These are phyloP conservation scores for Brachyptera risi DNA, from an alignment of 2,888 invertebrate species.

Conservation along the genomic window DNA sequence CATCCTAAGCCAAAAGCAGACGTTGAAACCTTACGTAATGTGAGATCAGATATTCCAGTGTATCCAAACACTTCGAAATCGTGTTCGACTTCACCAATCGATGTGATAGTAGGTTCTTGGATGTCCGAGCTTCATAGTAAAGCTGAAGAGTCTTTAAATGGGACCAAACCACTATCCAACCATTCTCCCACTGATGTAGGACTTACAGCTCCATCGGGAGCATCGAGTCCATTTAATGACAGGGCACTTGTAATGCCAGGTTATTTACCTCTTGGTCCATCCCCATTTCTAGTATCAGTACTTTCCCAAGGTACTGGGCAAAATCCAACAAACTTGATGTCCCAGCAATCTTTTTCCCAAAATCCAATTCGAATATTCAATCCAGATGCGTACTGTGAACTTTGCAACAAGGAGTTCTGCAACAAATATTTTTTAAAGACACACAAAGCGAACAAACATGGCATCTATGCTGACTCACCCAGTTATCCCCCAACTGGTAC, in stretches of 20 bases:
- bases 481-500: conserved; percentile 30
- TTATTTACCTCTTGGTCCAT: conserved; percentile 23
- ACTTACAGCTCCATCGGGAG: not conserved
- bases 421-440: conserved; percentile 98
- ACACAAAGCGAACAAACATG: conserved; percentile 96
- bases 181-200: not conserved
- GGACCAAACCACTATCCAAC: conserved; percentile 36
- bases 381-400: conserved; percentile 94
- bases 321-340: not conserved
- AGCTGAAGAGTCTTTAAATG: conserved; percentile 36
- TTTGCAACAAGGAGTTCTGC: conserved; percentile 98
- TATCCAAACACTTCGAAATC: conserved; percentile 26
- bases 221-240: conserved; percentile 19
- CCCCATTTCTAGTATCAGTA: conserved; percentile 25
- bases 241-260: conserved; percentile 24
- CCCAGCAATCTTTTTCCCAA: conserved; percentile 3
- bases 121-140: conserved; percentile 44
- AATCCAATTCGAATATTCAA: conserved; percentile 71
- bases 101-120: conserved; percentile 37
- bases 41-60: conserved; percentile 26
- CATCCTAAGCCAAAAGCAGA: conserved; percentile 29
- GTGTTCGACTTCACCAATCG: conserved; percentile 20
- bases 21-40: conserved; percentile 11
- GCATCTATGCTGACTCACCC: conserved; percentile 68
- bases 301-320: conserved; percentile 15